A percentile compares a stretch with the other conserved stretches of the same genome.
Conservation (phyloP, 2,113 vertebrate species). For the Triplophysa rosa region DNA sequence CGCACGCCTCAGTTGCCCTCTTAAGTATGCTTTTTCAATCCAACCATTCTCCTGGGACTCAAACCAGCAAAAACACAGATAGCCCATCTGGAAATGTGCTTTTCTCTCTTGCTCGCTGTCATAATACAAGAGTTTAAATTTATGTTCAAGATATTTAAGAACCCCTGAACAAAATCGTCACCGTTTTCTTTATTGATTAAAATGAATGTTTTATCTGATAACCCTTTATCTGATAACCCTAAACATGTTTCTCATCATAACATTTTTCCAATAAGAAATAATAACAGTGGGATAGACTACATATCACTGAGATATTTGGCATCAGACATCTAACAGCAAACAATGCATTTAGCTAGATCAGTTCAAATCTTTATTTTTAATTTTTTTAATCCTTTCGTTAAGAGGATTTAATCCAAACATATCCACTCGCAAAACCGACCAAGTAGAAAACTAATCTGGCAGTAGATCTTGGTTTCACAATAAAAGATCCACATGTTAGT, state of each 20-base stretch:
- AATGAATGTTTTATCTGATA: no score
- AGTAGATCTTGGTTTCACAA: constrained; percentile 9
- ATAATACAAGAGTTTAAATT: neutral
- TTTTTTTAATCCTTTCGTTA: constrained; percentile 44
- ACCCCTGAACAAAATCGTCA: neutral
- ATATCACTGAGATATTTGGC: neutral
- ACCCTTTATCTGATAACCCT: no score
- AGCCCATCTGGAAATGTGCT: constrained; percentile 51
- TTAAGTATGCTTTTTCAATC: constrained; percentile 37
- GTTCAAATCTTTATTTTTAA: constrained; percentile 38
- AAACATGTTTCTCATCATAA: no score
- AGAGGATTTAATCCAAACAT: constrained; percentile 44
- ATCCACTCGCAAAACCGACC: constrained; percentile 16
- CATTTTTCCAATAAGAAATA: neutral
- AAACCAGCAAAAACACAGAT: constrained; percentile 24
- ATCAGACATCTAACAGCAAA: neutral
- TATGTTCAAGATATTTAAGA: neutral
- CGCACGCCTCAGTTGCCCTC: neutral
- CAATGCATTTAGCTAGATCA: constrained; percentile 29
- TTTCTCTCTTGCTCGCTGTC: neutral
- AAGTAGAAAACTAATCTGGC: constrained; percentile 32
- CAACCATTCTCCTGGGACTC: constrained; percentile 19
- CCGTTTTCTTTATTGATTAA: neutral
- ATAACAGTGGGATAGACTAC: neutral
- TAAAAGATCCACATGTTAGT: neutral